Conservation (phyloP, 2,797 vertebrate genomes). For the Potorous gilbertii region DNA sequence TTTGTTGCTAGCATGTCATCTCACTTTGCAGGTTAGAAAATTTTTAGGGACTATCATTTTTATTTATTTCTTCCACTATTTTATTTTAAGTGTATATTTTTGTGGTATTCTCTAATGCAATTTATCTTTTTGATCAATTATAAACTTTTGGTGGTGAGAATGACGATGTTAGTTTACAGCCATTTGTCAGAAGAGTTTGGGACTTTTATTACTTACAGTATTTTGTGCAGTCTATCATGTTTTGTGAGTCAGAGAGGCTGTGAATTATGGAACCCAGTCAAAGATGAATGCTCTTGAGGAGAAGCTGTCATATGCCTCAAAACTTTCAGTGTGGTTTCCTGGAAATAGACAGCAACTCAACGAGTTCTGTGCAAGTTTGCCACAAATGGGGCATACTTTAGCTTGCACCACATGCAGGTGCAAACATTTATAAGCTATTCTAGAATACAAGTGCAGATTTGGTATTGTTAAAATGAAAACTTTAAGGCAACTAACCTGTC, state of each 20-base stretch:
- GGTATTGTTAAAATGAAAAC: constrained; percentile 12
- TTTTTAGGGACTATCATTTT: neutral
- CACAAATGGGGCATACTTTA: neutral
- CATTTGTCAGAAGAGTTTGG: neutral
- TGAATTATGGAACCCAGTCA: constrained; percentile 50
- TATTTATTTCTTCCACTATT: neutral
- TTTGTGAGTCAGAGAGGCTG: constrained; percentile 33
- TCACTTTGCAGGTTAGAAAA: neutral
- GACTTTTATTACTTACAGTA: neutral
- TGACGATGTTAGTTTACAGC: neutral
- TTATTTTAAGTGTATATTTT: neutral
- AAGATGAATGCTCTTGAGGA: constrained; percentile 27
- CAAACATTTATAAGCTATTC: constrained; percentile 29
- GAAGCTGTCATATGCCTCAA: neutral
- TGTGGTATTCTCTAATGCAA: neutral
- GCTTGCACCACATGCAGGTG: constrained; percentile 52
- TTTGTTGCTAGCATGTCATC: neutral
- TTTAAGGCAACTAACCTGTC: neutral
- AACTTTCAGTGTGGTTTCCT: constrained; percentile 62
- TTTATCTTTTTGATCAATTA: neutral
- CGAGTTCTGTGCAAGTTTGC: constrained; percentile 49
- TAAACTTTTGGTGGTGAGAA: neutral
- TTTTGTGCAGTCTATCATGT: constrained; percentile 26
- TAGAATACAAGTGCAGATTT: constrained; percentile 16
- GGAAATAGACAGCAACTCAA: constrained; percentile 56